Evolutionary conservation across 2,888 invertebrate genomes (phyloP), one percentile per base, ranked within the genome.

Genomic region (Cephalotes varians): DNA sequence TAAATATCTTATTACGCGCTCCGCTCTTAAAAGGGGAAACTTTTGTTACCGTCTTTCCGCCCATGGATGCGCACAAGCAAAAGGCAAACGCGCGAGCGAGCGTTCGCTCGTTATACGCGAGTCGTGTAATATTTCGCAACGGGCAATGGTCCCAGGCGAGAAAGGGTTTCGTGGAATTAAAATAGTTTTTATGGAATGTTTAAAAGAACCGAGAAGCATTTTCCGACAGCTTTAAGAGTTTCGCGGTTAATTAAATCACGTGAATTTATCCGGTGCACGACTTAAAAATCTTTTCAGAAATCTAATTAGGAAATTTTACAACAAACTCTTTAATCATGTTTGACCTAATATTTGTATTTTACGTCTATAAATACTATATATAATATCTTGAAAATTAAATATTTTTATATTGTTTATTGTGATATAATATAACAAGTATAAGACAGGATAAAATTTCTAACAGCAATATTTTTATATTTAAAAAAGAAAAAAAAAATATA

Each of bases 141-240:
- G 62, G 73, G 47, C 47, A 60, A 28, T 40, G 71, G 77, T 71
- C 72, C 56, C 56, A 79, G 77, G 77, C 77, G 71, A 79, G 77
- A 71, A 79, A 69, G 69, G 77, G 77, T 77, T 79, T 9, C n/a
- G 71, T 69, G 44, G 71, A 79, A 79, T 79, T 79, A 79, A 79
- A 79, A 79, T 79, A 79, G 77, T 79, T 79, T 79, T 79, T 79
- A 79, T 79, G 72, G 77, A 79, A 79, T 79, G 77, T 79, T 79
- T 79, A 79, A 79, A 79, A 79, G 77, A 79, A 79, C 77, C 25
- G 71, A 79, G 77, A 44, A 71, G 72, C 77, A 71, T 79, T 79
- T 56, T 71, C 71, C 44, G 72, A 28, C n/a, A 51, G 71, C 71
- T 44, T 44, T 79, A 40, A 15, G 69, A 77, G 77, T 56, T 56